Evolutionary conservation across 2,113 vertebrate species (phyloP).

Genomic region (Murina feae): DNA sequence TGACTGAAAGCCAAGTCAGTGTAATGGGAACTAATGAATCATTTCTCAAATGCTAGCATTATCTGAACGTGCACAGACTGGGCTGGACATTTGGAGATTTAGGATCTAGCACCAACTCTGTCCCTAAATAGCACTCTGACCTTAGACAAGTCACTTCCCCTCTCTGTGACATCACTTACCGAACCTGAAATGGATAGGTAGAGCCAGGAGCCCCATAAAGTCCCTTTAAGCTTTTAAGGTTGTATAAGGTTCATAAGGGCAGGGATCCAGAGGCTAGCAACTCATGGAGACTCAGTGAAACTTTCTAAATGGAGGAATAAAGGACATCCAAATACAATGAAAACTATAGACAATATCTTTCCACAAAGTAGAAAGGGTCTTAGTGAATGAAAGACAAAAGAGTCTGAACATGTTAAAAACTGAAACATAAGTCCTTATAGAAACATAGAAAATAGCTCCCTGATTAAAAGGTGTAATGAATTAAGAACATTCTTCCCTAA

Average conservation of each 20-base stretch:
- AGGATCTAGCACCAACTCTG: neutral
- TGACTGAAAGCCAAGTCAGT: neutral
- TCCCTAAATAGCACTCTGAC: neutral
- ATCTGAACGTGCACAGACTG: neutral
- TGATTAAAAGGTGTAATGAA: neutral
- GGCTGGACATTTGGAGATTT: neutral
- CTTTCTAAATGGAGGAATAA: neutral
- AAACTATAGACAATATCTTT: neutral
- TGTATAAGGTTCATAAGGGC: neutral
- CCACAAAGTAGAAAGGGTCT: neutral
- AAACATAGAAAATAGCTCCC: constrained; percentile 13
- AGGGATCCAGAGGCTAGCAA: neutral
- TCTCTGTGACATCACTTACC: neutral
- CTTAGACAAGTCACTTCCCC: neutral
- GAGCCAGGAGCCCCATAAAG: neutral
- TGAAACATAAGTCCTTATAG: neutral
- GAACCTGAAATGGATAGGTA: neutral
- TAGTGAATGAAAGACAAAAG: neutral
- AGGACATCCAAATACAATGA: neutral
- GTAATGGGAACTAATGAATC: neutral
- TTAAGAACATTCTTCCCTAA: neutral
- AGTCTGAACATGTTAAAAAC: neutral
- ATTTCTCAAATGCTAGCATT: neutral
- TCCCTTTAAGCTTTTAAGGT: neutral
- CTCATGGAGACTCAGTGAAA: neutral